Conservation (phyloP, 1,140 invertebrate species). For the Pollicipes pollicipes region DNA sequence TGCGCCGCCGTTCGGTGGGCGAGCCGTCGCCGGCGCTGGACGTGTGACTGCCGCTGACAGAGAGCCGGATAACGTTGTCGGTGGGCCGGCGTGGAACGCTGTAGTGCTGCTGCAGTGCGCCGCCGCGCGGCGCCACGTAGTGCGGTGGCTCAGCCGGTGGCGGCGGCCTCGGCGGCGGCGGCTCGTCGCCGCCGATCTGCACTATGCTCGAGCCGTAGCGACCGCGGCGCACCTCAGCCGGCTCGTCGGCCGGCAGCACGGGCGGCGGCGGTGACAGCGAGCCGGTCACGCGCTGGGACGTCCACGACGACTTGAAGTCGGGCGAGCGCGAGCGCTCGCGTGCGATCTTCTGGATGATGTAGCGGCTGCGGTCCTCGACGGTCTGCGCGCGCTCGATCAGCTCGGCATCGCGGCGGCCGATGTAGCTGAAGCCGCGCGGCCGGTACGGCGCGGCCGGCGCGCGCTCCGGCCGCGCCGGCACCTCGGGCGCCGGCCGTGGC, state of each 20-base stretch:
- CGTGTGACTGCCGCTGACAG: background rate
- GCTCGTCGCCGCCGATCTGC: background rate
- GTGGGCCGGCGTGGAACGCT: background rate
- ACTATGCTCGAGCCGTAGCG: background rate
- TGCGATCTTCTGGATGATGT: slow-evolving; percentile 2
- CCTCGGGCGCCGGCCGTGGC: background rate
- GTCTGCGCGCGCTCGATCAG: background rate
- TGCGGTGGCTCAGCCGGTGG: background rate
- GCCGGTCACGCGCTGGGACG: background rate
- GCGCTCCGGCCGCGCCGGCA: background rate
- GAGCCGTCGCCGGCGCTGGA: background rate
- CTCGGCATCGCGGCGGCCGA: background rate
- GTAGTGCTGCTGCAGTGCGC: background rate
- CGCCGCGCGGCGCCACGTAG: background rate
- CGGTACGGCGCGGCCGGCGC: background rate
- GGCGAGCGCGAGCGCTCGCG: background rate
- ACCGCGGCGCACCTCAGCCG: background rate
- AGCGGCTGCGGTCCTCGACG: background rate
- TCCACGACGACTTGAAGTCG: background rate
- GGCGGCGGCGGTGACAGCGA: background rate
- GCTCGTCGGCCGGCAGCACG: background rate
- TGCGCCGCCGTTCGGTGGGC: background rate
- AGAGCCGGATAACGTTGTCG: background rate
- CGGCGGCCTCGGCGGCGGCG: too few species aligned
- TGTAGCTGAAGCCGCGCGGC: background rate